Evolutionary conservation across 2,888 invertebrate species (phyloP).

Genomic region (Troides helena): DNA sequence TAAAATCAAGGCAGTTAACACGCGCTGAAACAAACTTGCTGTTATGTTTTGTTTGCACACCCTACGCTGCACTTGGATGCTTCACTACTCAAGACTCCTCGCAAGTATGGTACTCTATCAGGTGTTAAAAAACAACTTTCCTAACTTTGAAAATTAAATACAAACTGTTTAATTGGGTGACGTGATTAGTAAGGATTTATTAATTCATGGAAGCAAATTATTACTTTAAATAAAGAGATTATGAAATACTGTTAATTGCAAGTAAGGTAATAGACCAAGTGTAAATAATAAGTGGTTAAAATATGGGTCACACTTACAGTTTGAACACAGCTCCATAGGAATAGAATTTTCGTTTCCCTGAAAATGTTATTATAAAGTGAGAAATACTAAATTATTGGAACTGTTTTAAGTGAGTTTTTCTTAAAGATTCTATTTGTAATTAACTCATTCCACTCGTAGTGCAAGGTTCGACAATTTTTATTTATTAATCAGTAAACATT

Average conservation of each 20-base stretch:
- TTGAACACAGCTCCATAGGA: slow-evolving; percentile 98
- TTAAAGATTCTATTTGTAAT: too few species aligned
- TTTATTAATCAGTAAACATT: too few species aligned
- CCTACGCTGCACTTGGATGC: slow-evolving; percentile 42
- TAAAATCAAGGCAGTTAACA: slow-evolving; percentile 82
- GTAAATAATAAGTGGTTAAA: slow-evolving; percentile 13
- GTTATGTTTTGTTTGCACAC: slow-evolving; percentile 69
- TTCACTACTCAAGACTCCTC: slow-evolving; percentile 34
- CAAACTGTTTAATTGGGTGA: slow-evolving; percentile 22
- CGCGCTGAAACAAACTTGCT: slow-evolving; percentile 79
- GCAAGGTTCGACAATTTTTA: too few species aligned
- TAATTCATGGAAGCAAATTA: slow-evolving; percentile 19
- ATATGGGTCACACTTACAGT: slow-evolving; percentile 85
- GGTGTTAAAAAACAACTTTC: slow-evolving; percentile 23
- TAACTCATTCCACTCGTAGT: too few species aligned
- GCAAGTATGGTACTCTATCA: slow-evolving; percentile 21
- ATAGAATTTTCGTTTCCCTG: slow-evolving; percentile 98
- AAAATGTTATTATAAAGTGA: slow-evolving; percentile 40
- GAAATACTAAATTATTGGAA: slow-evolving; percentile 1
- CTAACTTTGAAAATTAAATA: slow-evolving; percentile 16
- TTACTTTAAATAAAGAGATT: slow-evolving; percentile 14
- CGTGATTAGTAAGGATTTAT: slow-evolving; percentile 14
- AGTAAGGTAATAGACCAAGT: slow-evolving; percentile 29
- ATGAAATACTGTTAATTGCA: slow-evolving; percentile 23
- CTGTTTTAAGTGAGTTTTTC: too few species aligned